Percentiles rank a stretch among this genome's conserved stretches.
phyloP scores from a whole-genome alignment of 23 tunicate species.

The Ciona savignyi region DNA sequence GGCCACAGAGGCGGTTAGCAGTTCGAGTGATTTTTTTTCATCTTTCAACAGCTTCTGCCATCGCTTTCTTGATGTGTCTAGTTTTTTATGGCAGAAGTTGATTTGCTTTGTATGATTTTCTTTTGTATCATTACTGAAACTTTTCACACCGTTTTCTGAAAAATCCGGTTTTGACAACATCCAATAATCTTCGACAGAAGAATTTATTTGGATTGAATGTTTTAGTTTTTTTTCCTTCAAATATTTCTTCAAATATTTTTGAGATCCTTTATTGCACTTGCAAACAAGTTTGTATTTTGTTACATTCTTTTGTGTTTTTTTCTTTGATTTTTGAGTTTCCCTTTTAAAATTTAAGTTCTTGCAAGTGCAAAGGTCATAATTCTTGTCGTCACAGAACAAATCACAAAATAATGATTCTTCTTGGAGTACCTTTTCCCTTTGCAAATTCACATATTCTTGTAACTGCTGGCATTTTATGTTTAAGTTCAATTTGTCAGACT shows the following conservation, averaged over 20 bases:
- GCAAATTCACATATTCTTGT: slow-evolving; percentile 10
- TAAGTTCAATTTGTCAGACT: neutral
- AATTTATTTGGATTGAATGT: neutral
- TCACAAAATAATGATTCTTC: slow-evolving; percentile 23
- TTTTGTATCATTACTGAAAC: neutral
- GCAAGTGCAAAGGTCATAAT: slow-evolving; percentile 22
- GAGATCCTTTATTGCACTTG: neutral
- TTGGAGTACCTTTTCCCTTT: neutral
- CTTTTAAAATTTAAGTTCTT: neutral
- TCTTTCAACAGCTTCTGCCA: slow-evolving; percentile 14
- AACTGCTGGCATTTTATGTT: neutral
- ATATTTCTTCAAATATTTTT: neutral
- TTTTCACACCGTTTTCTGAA: neutral
- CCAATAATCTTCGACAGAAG: neutral
- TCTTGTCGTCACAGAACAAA: slow-evolving; percentile 28
- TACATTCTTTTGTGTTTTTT: neutral
- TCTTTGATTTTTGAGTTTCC: slow-evolving; percentile 5
- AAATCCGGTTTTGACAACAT: neutral
- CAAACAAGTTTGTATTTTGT: neutral
- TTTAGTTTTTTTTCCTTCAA: too few relatives aligned
- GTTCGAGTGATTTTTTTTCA: slow-evolving; percentile 18
- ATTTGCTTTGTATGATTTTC: neutral
- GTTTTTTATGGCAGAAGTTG: neutral
- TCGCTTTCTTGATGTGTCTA: slow-evolving; percentile 1
- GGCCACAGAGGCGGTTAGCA: slow-evolving; percentile 11